Conservation (phyloP, 2,888 invertebrate genomes). For the Cerastis rubricosa region DNA sequence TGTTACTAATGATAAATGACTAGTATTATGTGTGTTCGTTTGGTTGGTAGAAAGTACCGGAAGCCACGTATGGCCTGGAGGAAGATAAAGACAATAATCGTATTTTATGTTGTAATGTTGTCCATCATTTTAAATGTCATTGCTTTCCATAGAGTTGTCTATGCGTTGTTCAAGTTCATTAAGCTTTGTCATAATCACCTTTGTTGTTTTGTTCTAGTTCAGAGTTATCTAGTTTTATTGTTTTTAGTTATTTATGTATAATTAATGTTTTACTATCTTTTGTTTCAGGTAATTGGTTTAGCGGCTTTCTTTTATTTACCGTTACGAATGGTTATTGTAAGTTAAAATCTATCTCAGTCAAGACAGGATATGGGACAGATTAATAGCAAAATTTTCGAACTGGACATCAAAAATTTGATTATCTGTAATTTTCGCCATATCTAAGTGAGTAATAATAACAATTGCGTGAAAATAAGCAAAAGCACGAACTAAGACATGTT, state of each 20-base stretch:
- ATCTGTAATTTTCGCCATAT: background rate
- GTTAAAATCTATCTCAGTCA: background rate
- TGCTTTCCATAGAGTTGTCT: conserved; percentile 16
- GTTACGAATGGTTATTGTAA: conserved; percentile 19
- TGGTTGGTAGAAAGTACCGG: conserved; percentile 74
- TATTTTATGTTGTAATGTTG: conserved; percentile 56
- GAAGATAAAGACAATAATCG: conserved; percentile 66
- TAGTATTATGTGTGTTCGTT: conserved; percentile 64
- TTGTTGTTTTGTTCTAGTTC: background rate
- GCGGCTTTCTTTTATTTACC: background rate
- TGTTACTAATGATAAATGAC: conserved; percentile 61
- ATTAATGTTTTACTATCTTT: conserved; percentile 39
- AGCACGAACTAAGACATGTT: conserved; percentile 28
- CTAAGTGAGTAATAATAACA: background rate
- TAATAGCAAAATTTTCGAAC: background rate
- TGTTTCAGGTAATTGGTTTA: conserved; percentile 66
- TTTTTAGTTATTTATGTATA: background rate
- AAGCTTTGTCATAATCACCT: conserved; percentile 5
- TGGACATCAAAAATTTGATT: background rate
- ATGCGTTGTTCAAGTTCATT: conserved; percentile 13
- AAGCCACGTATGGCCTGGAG: conserved; percentile 66
- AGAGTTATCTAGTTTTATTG: background rate
- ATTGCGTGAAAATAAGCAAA: conserved; percentile 18
- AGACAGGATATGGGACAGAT: background rate
- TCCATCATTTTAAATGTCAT: conserved; percentile 48